A percentile compares a stretch with the other conserved stretches of the same genome.
Conservation (phyloP, 2,888 invertebrate genomes). For the Drosophila crucigera region DNA sequence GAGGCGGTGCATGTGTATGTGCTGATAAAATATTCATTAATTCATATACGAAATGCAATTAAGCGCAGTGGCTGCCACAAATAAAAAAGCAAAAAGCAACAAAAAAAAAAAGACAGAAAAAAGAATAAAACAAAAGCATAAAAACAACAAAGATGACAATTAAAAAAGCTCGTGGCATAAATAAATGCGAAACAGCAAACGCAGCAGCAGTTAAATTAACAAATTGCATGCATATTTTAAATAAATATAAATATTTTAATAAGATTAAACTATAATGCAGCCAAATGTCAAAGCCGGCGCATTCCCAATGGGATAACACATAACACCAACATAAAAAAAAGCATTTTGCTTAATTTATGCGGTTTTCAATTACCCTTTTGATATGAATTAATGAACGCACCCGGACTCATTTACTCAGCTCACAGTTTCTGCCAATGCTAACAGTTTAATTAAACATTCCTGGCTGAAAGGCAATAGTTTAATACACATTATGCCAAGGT, state of each 20-base stretch:
- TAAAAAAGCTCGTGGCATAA: constrained; percentile 60
- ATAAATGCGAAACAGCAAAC: constrained; percentile 74
- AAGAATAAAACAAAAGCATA: neutral
- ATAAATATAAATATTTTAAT: constrained; percentile 81
- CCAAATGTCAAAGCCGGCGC: constrained; percentile 73
- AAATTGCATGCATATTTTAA: constrained; percentile 82
- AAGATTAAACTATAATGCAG: constrained; percentile 82
- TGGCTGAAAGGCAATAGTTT: constrained; percentile 7
- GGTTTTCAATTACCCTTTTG: constrained; percentile 80
- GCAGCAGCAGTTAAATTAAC: constrained; percentile 81
- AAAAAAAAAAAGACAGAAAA: constrained; percentile 35
- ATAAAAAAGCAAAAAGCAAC: constrained; percentile 42
- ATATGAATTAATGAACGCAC: constrained; percentile 75
- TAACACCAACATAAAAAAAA: constrained; percentile 33
- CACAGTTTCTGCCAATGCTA: constrained; percentile 22
- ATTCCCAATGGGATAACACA: constrained; percentile 68
- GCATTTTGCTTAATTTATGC: constrained; percentile 73
- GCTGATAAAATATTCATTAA: constrained; percentile 82
- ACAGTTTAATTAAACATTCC: constrained; percentile 67
- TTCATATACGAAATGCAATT: constrained; percentile 82
- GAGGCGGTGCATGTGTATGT: constrained; percentile 39
- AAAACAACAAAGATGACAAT: constrained; percentile 47
- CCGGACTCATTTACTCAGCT: constrained; percentile 12
- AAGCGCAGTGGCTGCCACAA: constrained; percentile 77
- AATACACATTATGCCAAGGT: neutral